phyloP scores from a whole-genome alignment of 53 echinoderm and acorn worm genomes.

The Stichopus horrens region DNA sequence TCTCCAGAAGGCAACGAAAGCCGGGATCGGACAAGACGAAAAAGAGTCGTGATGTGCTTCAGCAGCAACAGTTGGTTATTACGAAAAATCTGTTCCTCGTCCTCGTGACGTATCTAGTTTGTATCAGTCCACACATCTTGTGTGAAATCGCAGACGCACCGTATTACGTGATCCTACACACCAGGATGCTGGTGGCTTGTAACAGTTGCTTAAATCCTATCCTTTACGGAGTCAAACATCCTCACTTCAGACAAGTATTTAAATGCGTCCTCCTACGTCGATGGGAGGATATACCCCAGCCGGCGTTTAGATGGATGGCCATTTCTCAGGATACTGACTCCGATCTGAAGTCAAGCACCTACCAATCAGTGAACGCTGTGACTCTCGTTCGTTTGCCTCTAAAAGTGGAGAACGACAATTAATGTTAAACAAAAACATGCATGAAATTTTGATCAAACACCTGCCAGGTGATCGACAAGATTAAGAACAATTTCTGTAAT shows the following conservation, averaged over 20 bases:
- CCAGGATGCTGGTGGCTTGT: not conserved
- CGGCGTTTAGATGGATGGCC: not conserved
- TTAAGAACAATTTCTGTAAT: not conserved
- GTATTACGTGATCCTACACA: not conserved
- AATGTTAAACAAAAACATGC: not conserved
- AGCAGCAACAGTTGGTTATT: not conserved
- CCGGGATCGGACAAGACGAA: not conserved
- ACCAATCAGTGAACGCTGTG: not conserved
- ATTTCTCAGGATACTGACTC: not conserved
- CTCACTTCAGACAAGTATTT: not conserved
- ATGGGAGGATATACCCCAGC: not conserved
- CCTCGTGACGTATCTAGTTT: not conserved
- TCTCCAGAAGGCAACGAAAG: not conserved
- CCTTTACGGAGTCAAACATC: not conserved
- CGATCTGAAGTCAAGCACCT: not conserved
- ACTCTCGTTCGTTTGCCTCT: not conserved
- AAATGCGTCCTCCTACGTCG: not conserved
- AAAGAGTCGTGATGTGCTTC: not conserved
- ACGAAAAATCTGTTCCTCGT: not conserved
- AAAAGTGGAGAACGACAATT: not conserved
- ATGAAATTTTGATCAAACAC: not conserved
- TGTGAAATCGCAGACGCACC: not conserved
- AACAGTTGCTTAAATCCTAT: not conserved
- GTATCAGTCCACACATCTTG: not conserved
- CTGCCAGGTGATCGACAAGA: not conserved